Conservation (phyloP, 2,797 vertebrate genomes). For the Ispidina picta region DNA sequence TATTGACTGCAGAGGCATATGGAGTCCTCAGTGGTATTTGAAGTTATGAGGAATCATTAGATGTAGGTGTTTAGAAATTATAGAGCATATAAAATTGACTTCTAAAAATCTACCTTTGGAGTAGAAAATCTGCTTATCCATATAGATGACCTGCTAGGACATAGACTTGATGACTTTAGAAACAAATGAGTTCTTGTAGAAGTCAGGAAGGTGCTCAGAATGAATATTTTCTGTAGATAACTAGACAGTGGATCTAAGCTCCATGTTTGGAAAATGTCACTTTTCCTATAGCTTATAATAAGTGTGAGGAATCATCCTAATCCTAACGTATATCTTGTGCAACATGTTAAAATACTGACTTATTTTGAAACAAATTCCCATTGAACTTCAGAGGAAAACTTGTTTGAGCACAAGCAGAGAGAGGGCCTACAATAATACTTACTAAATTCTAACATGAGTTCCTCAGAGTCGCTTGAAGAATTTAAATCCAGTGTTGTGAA, state of each 20-base stretch:
- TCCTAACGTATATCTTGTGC: not conserved
- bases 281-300: not conserved
- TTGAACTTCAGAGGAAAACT: not conserved
- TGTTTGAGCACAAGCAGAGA: not conserved
- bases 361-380: not conserved
- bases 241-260: not conserved
- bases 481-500: not conserved
- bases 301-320: not conserved
- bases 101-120: not conserved
- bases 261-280: not conserved
- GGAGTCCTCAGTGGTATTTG: not conserved
- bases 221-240: not conserved
- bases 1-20: not conserved
- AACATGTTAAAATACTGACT: not conserved
- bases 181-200: not conserved
- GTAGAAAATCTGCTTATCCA: not conserved
- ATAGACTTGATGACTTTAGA: not conserved
- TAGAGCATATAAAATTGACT: not conserved
- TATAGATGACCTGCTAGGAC: not conserved
- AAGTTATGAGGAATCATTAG: not conserved
- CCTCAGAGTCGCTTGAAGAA: not conserved
- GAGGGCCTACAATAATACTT: not conserved
- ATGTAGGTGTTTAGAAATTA: not conserved
- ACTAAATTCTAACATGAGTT: not conserved
- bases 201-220: not conserved